phyloP scores from a whole-genome alignment of 2,888 invertebrate species.

The Serripes groenlandicus region DNA sequence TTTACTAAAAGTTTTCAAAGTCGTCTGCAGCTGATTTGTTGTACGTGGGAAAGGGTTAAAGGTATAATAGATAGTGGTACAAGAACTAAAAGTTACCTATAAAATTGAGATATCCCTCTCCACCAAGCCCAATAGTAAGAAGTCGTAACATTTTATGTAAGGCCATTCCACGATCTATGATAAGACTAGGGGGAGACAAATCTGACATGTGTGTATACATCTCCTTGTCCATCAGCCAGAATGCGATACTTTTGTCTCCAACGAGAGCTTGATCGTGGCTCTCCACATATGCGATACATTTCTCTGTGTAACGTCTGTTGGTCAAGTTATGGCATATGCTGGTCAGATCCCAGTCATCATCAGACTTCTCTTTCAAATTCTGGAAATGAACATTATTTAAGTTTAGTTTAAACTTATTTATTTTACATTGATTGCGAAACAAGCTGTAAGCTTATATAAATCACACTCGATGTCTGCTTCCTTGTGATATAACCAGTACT shows the following conservation, averaged over 20 bases:
- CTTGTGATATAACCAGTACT: too few relatives aligned
- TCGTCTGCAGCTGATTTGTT: background rate
- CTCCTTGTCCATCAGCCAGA: constrained; percentile 99
- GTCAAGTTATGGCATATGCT: constrained; percentile 96
- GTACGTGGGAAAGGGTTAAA: constrained; percentile 1
- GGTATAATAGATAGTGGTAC: background rate
- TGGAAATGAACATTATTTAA: constrained; percentile 54
- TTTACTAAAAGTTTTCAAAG: background rate
- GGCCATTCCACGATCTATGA: constrained; percentile 97
- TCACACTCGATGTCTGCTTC: too few relatives aligned
- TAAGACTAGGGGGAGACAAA: constrained; percentile 85
- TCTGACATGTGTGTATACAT: constrained; percentile 99
- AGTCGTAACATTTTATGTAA: constrained; percentile 99
- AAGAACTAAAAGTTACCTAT: constrained; percentile 90
- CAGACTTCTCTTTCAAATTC: constrained; percentile 88
- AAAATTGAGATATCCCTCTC: constrained; percentile 99
- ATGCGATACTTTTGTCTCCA: constrained; percentile 98
- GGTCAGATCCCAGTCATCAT: constrained; percentile 98
- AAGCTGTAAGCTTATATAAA: too few relatives aligned
- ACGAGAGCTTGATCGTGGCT: constrained; percentile 96
- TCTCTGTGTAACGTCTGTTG: constrained; percentile 98
- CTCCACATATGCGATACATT: constrained; percentile 98
- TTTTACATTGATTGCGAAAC: too few relatives aligned
- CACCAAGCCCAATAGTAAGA: constrained; percentile 96
- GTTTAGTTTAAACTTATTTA: too few relatives aligned